Evolutionary conservation across 1,140 invertebrate genomes (phyloP).

Genomic region (Bombus confusus): DNA sequence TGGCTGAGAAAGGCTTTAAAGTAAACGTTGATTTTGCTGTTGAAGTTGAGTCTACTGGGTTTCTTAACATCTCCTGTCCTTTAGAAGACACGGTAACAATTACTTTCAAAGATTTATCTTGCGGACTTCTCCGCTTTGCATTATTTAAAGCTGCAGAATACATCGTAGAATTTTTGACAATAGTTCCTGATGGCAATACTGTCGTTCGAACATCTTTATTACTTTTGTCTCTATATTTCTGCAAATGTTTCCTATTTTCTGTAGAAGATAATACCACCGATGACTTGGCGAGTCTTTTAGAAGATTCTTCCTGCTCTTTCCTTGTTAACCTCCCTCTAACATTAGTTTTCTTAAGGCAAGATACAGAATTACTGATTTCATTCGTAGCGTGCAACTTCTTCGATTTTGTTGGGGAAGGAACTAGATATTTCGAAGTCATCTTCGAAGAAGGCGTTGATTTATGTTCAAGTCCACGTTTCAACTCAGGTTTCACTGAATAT

Average conservation of each 20-base stretch:
- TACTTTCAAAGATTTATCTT: slow-evolving; percentile 81
- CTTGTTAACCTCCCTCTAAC: slow-evolving; percentile 61
- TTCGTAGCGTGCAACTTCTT: neutral
- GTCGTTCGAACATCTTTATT: slow-evolving; percentile 44
- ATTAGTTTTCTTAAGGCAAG: slow-evolving; percentile 35
- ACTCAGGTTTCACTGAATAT: neutral
- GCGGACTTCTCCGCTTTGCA: slow-evolving; percentile 64
- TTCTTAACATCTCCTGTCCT: slow-evolving; percentile 79
- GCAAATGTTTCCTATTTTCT: slow-evolving; percentile 84
- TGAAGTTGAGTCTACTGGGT: slow-evolving; percentile 27
- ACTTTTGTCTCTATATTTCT: slow-evolving; percentile 75
- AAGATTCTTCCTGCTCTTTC: slow-evolving; percentile 73
- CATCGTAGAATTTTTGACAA: slow-evolving; percentile 78
- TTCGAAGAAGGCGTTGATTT: slow-evolving; percentile 13
- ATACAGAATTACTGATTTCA: neutral
- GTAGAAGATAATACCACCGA: slow-evolving; percentile 83
- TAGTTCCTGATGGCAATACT: slow-evolving; percentile 68
- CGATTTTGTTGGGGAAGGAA: neutral
- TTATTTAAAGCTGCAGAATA: slow-evolving; percentile 72
- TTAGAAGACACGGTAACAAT: slow-evolving; percentile 81
- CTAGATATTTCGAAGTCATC: neutral
- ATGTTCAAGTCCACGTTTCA: neutral
- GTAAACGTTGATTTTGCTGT: slow-evolving; percentile 27
- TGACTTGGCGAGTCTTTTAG: slow-evolving; percentile 77
- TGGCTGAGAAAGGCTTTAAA: slow-evolving; percentile 23